Percentiles rank a stretch among this genome's conserved stretches.
Evolutionary conservation across 2,113 vertebrate genomes (phyloP).

Genomic region (Plectropomus leopardus): DNA sequence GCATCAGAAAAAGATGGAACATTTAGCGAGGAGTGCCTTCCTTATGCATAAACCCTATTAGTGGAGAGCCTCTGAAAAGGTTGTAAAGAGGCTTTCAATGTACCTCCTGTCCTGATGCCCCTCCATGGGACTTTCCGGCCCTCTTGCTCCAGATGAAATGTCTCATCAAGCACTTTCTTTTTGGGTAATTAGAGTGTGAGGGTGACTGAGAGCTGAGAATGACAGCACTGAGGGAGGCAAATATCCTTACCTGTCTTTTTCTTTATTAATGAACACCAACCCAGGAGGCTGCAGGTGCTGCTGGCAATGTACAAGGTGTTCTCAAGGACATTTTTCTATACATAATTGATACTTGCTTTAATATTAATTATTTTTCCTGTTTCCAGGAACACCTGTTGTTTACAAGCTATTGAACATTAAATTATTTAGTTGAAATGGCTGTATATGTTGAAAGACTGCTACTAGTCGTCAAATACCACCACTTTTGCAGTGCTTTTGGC

Average conservation of each 20-base stretch:
- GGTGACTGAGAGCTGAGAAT: conserved; percentile 12
- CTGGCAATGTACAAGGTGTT: conserved; percentile 24
- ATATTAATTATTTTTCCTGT: conserved; percentile 34
- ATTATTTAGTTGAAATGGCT: conserved; percentile 14
- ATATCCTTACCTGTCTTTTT: conserved; percentile 6
- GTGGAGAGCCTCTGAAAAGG: conserved; percentile 23
- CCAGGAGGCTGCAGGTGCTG: conserved; percentile 5
- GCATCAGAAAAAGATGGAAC: conserved; percentile 20
- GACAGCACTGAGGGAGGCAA: conserved; percentile 25
- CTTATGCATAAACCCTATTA: background rate
- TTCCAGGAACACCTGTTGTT: conserved; percentile 26
- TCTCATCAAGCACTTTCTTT: conserved; percentile 41
- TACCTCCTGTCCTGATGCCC: background rate
- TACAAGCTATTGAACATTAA: background rate
- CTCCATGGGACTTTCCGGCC: conserved; percentile 8
- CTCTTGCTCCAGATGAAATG: conserved; percentile 11
- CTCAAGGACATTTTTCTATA: conserved; percentile 27
- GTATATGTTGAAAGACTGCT: background rate
- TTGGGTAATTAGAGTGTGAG: conserved; percentile 32
- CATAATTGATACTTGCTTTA: conserved; percentile 47
- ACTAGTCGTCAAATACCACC: too few species aligned
- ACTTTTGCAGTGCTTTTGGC: too few species aligned
- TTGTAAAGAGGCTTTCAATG: conserved; percentile 56
- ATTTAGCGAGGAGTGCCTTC: conserved; percentile 6
- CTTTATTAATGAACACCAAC: conserved; percentile 45